Base-by-base conservation (phyloP, 2,888 invertebrate genomes). In the Blera fallax region DNA sequence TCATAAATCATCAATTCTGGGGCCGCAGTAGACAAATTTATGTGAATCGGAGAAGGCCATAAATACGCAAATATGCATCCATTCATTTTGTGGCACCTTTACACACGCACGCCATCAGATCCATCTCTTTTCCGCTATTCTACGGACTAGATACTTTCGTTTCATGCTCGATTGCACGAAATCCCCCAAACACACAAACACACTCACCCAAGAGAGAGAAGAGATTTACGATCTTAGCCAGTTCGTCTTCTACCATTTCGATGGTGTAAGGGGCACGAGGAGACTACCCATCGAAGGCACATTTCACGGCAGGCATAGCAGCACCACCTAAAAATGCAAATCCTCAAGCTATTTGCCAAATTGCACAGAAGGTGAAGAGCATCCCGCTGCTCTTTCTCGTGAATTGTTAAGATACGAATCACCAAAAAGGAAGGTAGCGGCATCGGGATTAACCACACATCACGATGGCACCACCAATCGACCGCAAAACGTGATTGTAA, bases 41-140 rank as follows among this genome's bases (percentile, higher is more conserved):
- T 85, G 81, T 40, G 81, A 81, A 77, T 77, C 81, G 81, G 81
- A 52, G 76, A 81, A 73, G 81, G 52, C 85, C 77, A 85, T 85
- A 85, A 85, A 85, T 85, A 85, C 81, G 81, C 72, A 77, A 80
- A 85, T 76, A 85, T 76, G 80, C 70, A 81, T 67, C 84, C 84
- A 80, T 85, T 85, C 84, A 80, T 80, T 76, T 70, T 72, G 76
- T 85, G 74, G 80, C 76, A 81, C 84, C 80, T 76, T 64, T 52
- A 14, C 29, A 29, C 37, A 62, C 29, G 40, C 8, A 45, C 58
- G 58, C 24, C 29, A 10, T 48, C 67, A 58, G 64, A 70, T 34
- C 60, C 76, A 85, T 76, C 54, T 72, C 77, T 62, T 79, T 83
- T 73, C 69, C 50, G 72, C 67, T 73, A 73, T 54, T 67, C 72